Evolutionary conservation across 2,797 vertebrate genomes (phyloP).

Genomic region (Poeciliopsis paucimaculata): DNA sequence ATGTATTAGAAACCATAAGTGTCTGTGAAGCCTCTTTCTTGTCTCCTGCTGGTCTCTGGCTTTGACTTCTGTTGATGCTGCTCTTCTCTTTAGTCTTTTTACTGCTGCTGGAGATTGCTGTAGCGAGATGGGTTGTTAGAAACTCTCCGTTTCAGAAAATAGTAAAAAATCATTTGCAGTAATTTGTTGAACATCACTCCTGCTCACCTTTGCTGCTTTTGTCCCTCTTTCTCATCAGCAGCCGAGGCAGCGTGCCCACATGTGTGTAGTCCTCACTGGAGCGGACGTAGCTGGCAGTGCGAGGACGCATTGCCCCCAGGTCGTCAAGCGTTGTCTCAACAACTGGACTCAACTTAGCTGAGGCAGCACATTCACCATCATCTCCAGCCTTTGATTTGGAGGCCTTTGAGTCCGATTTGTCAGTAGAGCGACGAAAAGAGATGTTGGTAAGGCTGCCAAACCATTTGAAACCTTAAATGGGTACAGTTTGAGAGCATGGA

Average conservation of each 20-base stretch:
- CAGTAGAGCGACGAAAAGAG: conserved; percentile 76
- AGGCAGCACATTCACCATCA: neutral
- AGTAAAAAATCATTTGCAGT: neutral
- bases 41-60: conserved; percentile 52
- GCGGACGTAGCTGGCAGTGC: conserved; percentile 83
- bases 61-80: conserved; percentile 63
- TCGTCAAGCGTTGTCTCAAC: conserved; percentile 82
- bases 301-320: conserved; percentile 78
- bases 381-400: conserved; percentile 21
- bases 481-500: conserved; percentile 2
- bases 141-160: neutral
- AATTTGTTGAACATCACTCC: neutral
- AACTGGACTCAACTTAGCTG: conserved; percentile 13
- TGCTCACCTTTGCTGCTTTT: conserved; percentile 62
- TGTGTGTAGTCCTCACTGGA: conserved; percentile 92
- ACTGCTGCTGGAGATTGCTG: conserved; percentile 33
- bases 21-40: conserved; percentile 30
- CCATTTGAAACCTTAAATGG: conserved; percentile 87
- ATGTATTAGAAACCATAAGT: neutral
- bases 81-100: conserved; percentile 64
- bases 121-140: neutral
- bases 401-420: conserved; percentile 64
- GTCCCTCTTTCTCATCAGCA: conserved; percentile 61
- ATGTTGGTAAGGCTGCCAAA: conserved; percentile 89
- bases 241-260: conserved; percentile 92